Conservation (phyloP, 2,888 invertebrate species). For the Brenthis daphne region DNA sequence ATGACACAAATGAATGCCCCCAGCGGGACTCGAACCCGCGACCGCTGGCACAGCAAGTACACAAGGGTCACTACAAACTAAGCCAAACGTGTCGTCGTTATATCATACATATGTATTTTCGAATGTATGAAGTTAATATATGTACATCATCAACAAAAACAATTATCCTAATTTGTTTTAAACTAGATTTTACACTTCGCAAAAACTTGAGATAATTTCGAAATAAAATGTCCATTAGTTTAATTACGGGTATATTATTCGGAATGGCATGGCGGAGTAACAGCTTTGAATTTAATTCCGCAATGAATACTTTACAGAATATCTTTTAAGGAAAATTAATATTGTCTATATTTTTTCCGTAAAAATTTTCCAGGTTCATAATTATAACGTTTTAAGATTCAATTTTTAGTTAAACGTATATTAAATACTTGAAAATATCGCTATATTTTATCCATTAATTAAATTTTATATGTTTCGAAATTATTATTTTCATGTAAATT, state of each 20-base stretch:
- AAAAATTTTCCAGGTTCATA: not conserved
- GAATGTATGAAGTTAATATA: not conserved
- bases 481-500: too few relatives aligned
- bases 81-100: too few relatives aligned
- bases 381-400: constrained; percentile 7
- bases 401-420: constrained; percentile 2
- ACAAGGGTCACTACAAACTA: too few relatives aligned
- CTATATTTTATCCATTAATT: not conserved
- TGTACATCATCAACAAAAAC: not conserved
- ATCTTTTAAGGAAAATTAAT: constrained; percentile 6
- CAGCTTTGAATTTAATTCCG: constrained; percentile 2
- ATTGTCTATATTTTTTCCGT: not conserved
- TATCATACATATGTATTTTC: not conserved
- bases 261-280: not conserved
- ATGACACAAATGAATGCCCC: too few relatives aligned
- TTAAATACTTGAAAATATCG: not conserved
- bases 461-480: not conserved
- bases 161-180: not conserved
- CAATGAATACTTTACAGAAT: constrained; percentile 12
- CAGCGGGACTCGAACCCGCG: too few relatives aligned
- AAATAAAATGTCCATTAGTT: constrained; percentile 2
- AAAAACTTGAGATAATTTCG: constrained; percentile 2
- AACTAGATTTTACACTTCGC: not conserved
- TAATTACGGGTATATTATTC: constrained; percentile 6
- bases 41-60: too few relatives aligned